phyloP scores from a whole-genome alignment of 2,888 invertebrate genomes.

The Syritta pipiens region DNA sequence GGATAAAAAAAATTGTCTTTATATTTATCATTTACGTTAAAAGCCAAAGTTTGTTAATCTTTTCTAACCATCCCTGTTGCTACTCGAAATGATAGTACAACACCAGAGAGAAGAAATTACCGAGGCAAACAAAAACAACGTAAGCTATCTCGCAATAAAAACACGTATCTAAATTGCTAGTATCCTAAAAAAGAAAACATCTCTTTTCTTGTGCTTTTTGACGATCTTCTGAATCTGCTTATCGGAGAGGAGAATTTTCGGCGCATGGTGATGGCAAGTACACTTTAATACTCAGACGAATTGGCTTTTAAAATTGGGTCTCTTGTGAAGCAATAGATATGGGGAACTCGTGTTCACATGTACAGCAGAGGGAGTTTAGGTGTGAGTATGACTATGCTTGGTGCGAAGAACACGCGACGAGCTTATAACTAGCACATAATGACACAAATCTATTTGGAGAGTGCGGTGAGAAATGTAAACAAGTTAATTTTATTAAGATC shows the following conservation, averaged over 20 bases:
- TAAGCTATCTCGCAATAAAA: too few species aligned
- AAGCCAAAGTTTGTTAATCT: too few species aligned
- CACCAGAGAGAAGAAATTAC: too few species aligned
- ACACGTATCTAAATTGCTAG: neutral
- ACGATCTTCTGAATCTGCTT: neutral
- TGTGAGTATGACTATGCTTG: neutral
- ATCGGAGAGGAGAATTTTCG: constrained; percentile 1
- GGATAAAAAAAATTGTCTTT: too few species aligned
- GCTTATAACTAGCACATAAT: constrained; percentile 1
- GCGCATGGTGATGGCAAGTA: constrained; percentile 3
- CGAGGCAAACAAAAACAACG: too few species aligned
- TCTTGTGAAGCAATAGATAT: constrained; percentile 7
- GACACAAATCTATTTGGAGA: constrained; percentile 20
- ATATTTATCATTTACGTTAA: too few species aligned
- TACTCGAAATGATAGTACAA: too few species aligned
- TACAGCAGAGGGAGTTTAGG: too few species aligned
- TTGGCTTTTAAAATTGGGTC: constrained; percentile 15
- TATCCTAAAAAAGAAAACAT: neutral
- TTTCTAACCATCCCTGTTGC: too few species aligned
- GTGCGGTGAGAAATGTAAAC: constrained; percentile 55
- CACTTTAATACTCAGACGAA: neutral
- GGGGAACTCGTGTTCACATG: neutral
- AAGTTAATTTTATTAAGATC: constrained; percentile 27
- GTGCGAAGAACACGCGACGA: neutral
- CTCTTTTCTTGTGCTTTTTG: neutral